A percentile compares a stretch with the other conserved stretches of the same genome.
Evolutionary conservation across 1,140 invertebrate species (phyloP).

Genomic region (Notospermus geniculatus): DNA sequence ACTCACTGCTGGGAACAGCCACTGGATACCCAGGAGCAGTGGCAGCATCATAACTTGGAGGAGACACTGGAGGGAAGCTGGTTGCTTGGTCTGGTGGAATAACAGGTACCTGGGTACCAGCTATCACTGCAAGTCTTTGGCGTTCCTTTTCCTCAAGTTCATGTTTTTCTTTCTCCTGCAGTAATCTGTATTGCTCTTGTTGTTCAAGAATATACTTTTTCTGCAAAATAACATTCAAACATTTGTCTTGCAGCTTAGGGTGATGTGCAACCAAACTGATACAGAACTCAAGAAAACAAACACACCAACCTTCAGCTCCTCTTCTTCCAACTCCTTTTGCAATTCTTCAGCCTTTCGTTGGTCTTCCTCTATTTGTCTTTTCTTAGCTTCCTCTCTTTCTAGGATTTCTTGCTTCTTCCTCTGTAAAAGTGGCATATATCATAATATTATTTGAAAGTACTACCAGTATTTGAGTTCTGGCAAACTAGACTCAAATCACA

Average conservation of each 20-base stretch:
- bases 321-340: slow-evolving; percentile 52
- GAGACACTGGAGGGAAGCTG: no score
- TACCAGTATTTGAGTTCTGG: no score
- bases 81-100: neutral
- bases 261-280: no score
- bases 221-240: slow-evolving; percentile 1
- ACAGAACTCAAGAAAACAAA: no score
- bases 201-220: slow-evolving; percentile 28
- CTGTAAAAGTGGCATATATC: slow-evolving; percentile 15
- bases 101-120: neutral
- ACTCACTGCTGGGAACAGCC: no score
- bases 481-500: neutral
- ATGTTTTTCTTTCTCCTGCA: slow-evolving; percentile 34
- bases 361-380: slow-evolving; percentile 28
- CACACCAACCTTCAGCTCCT: slow-evolving; percentile 27
- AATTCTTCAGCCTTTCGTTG: slow-evolving; percentile 41
- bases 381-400: slow-evolving; percentile 27
- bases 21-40: no score
- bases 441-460: slow-evolving; percentile 4
- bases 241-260: no score
- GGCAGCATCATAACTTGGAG: no score
- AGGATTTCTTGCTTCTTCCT: slow-evolving; percentile 31
- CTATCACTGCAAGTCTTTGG: neutral
- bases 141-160: slow-evolving; percentile 11
- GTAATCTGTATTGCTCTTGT: slow-evolving; percentile 30